phyloP scores from a whole-genome alignment of 2,888 invertebrate genomes.

The Tipula unca region DNA sequence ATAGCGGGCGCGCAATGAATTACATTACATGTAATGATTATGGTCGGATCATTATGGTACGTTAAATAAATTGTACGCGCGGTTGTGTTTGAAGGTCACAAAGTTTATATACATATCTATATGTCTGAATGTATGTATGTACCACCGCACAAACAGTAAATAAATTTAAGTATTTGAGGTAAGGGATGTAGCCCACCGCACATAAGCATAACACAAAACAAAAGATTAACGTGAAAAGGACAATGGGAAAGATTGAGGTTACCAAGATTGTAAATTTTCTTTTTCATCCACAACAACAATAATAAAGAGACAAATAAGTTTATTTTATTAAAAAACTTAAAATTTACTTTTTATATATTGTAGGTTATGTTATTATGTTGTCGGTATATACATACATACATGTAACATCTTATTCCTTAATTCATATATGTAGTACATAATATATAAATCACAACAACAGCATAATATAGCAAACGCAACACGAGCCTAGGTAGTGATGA shows the following conservation, averaged over 20 bases:
- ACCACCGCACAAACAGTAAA: neutral
- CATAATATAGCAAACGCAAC: neutral
- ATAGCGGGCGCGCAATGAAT: neutral
- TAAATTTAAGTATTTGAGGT: neutral
- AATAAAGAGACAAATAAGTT: neutral
- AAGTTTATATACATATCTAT: neutral
- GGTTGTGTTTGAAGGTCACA: neutral
- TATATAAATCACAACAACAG: neutral
- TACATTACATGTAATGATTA: neutral
- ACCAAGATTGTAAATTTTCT: neutral
- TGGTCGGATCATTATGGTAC: neutral
- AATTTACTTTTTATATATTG: neutral
- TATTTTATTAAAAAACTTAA: slow-evolving; percentile 3
- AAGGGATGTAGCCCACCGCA: neutral
- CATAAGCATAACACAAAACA: neutral
- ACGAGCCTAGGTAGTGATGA: neutral
- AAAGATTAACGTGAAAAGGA: neutral
- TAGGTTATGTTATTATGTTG: neutral
- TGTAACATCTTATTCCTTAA: neutral
- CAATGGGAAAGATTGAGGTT: neutral
- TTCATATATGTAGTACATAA: too few relatives aligned
- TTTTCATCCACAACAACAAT: neutral
- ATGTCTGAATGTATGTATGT: too few relatives aligned
- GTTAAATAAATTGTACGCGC: neutral
- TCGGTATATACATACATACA: neutral